Evolutionary conservation across 2,888 invertebrate genomes (phyloP), one percentile per base, ranked within the genome.

Genomic region (Thelaira solivaga): DNA sequence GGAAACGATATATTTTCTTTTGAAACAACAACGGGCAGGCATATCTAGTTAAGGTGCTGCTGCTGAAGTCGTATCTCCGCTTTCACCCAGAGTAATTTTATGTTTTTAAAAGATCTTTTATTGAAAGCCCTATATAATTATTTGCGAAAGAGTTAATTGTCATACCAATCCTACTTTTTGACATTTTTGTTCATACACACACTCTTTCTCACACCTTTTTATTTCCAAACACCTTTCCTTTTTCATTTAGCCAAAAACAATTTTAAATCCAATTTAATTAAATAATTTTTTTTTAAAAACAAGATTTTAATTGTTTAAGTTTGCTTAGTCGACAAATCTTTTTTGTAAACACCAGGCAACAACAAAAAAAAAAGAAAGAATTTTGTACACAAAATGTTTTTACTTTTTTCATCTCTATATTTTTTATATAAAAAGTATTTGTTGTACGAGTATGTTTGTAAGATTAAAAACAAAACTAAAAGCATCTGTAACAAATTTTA

Each of bases 191-290:
- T n/a, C n/a, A n/a, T n/a, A n/a, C n/a, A n/a, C n/a, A n/a, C n/a
- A n/a, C n/a, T n/a, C n/a, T n/a, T n/a, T n/a, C n/a, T n/a, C n/a
- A n/a, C n/a, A n/a, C n/a, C n/a, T 6, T 41, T 16, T 24, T 45
- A 22, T 8, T 11, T 16, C 11, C n/a, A n/a, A n/a, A n/a, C n/a
- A n/a, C n/a, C n/a, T 26, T 29, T 36, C 24, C 22, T 45, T 11
- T 16, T 26, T 6, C 16, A 5, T 41, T 41, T 11, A 13, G 51
- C 3, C 39, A 49, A 68, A 72, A 61, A 53, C 45, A 26, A 43
- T 34, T 59, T 43, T 62, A 57, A 77, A 72, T 68, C 72, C 62
- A 68, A 73, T 77, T 77, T 72, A 68, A 68, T 18, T 16, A 39
- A 49, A 62, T 68, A 57, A n/a, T n/a, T 72, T 67, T 34, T 67